phyloP scores from a whole-genome alignment of 2,797 vertebrate genomes.

The Loriculus beryllinus region DNA sequence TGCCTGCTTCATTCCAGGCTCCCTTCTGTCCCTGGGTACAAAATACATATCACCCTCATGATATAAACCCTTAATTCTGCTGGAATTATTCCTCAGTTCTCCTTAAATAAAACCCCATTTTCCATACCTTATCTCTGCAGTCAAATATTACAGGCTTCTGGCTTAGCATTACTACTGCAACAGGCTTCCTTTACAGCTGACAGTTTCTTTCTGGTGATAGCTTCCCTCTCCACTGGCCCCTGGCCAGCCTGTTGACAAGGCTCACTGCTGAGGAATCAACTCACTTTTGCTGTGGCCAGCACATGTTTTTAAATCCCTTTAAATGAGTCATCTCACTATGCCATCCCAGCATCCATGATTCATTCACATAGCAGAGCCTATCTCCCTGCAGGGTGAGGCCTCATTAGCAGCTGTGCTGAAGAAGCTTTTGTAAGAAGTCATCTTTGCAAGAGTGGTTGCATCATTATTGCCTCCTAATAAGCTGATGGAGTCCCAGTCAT shows the following conservation, averaged over 20 bases:
- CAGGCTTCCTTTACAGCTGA: background rate
- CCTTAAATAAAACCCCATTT: background rate
- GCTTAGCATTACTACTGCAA: background rate
- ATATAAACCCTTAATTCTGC: background rate
- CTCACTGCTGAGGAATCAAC: background rate
- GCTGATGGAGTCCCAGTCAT: background rate
- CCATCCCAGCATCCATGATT: background rate
- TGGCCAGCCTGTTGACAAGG: background rate
- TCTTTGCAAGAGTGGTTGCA: background rate
- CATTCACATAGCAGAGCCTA: background rate
- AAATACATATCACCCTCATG: accelerated
- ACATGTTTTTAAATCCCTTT: background rate
- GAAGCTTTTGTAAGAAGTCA: background rate
- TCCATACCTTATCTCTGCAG: background rate
- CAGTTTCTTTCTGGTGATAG: background rate
- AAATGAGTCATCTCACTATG: background rate
- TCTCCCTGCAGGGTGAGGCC: accelerated
- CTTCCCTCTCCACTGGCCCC: background rate
- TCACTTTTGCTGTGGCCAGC: background rate
- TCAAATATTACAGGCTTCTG: accelerated
- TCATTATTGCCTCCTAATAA: background rate
- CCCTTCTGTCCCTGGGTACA: background rate
- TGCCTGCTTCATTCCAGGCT: background rate
- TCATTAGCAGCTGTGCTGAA: accelerated
- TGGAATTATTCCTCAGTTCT: background rate